Base-by-base conservation (phyloP, 2,888 invertebrate genomes). In the Folsomia manolachei region DNA sequence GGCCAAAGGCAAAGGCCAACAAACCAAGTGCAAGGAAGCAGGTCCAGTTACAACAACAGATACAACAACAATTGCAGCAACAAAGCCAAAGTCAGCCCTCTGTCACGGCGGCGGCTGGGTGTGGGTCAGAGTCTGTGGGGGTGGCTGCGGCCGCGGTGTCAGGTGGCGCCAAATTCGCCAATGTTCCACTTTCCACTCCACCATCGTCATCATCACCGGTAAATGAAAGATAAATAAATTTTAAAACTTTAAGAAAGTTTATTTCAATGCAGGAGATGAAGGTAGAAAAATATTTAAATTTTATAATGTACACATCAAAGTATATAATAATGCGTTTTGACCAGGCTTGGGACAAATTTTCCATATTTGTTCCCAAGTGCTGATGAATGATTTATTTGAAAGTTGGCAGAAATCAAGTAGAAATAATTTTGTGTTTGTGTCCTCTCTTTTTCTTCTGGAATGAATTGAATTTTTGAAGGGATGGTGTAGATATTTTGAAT, bases 1-100 rank as follows among this genome's bases (percentile, higher is more conserved):
- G 93, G 81, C 91, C 92, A 73, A 92, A 92, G 84, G 92, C 90
- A 62, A 93, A 92, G 73, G 77, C 81, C 24, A 78, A 78, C 73
- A 80, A 81, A 74, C 78, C 81, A 14, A 80, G 77, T 75, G 78
- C 77, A 80, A 82, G 79, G 75, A 78, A 81, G 69, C 83, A 83
- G 71, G 74, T 82, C 71, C 85, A 86, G 79, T 84, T 84, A 71
- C 85, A 84, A 75, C 83, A 83, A 75, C 82, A 83, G 84, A 85
- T 87, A 73, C 81, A 81, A 81, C 83, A 83, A 60, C 82, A 82
- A 72, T 83, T 82, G 63, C 87, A 86, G 27, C 70, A 78, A 86
- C 84, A 75, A 85, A 27, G 39, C 39, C 27, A 69, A 63, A 62
- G 69, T 27, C n/a, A n/a, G n/a, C 39, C 39, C 39, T 39, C 39